Conservation (phyloP, 2,888 invertebrate genomes). For the Melangyna quadrimaculata region DNA sequence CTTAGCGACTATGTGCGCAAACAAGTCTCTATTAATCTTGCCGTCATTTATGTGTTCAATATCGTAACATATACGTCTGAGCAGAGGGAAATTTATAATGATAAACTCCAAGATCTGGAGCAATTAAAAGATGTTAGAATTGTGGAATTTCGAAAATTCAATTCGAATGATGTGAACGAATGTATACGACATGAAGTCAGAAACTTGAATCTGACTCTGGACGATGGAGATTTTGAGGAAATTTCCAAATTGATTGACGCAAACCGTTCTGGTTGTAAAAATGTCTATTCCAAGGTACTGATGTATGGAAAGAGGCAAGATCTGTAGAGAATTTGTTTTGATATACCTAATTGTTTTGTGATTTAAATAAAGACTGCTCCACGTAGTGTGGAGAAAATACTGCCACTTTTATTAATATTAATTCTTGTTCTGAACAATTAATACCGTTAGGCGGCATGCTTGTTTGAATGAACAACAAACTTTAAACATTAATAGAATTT, state of each 20-base stretch:
- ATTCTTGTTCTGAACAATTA: background rate
- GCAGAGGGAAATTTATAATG: constrained; percentile 42
- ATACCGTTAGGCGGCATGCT: too few species aligned
- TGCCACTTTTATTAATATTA: background rate
- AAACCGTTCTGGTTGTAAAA: constrained; percentile 77
- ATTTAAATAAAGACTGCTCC: constrained; percentile 63
- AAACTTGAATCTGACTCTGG: constrained; percentile 72
- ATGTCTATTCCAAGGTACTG: constrained; percentile 76
- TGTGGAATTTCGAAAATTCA: constrained; percentile 75
- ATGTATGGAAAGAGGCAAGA: constrained; percentile 62
- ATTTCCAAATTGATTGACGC: constrained; percentile 75
- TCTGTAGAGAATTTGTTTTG: background rate
- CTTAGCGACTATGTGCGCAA: background rate
- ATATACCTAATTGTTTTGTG: constrained; percentile 23
- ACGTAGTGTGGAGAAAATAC: background rate
- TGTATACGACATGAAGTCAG: constrained; percentile 76
- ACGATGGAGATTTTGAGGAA: constrained; percentile 72
- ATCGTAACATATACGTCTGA: constrained; percentile 72
- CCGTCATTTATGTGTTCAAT: constrained; percentile 77
- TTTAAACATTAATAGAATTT: too few species aligned
- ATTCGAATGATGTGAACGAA: constrained; percentile 73
- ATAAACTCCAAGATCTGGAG: constrained; percentile 70
- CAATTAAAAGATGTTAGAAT: constrained; percentile 72
- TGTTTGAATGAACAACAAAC: too few species aligned
- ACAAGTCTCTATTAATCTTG: constrained; percentile 64